A percentile compares a stretch with the other conserved stretches of the same genome.
These are phyloP conservation scores for Stylophora pistillata DNA, from an alignment of 64 coral and sea anemone species.

Conservation along the genomic window DNA sequence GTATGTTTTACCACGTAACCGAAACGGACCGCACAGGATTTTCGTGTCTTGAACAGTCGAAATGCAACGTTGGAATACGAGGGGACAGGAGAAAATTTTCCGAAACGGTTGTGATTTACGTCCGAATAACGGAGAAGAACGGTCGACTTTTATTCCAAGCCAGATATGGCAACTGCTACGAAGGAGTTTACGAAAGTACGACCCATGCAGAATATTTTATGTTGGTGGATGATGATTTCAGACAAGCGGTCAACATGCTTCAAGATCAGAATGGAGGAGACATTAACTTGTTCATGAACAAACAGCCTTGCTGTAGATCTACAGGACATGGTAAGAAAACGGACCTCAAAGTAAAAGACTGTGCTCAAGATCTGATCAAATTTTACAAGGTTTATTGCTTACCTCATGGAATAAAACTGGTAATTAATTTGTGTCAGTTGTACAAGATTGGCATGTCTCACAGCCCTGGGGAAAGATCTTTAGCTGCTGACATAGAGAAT, in stretches of 20 bases:
- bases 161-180: conserved; percentile 42
- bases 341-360: conserved; percentile 7
- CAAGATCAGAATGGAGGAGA: conserved; percentile 2
- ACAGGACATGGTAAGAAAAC: conserved; percentile 22
- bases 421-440: conserved; percentile 25
- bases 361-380: background rate
- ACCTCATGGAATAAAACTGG: background rate
- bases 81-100: conserved; percentile 19
- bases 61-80: conserved; percentile 23
- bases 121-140: conserved; percentile 2
- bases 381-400: conserved; percentile 28
- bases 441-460: conserved; percentile 22
- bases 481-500: background rate
- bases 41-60: background rate
- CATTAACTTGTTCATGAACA: conserved; percentile 44
- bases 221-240: conserved; percentile 22
- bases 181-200: conserved; percentile 1
- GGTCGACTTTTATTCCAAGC: conserved; percentile 21
- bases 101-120: conserved; percentile 35
- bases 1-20: conserved; percentile 37
- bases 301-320: conserved; percentile 10
- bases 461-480: background rate
- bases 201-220: conserved; percentile 39
- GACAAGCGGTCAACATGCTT: conserved; percentile 14
- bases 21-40: background rate